Conservation (phyloP, 2,888 invertebrate genomes). For the Julus scandinavius region DNA sequence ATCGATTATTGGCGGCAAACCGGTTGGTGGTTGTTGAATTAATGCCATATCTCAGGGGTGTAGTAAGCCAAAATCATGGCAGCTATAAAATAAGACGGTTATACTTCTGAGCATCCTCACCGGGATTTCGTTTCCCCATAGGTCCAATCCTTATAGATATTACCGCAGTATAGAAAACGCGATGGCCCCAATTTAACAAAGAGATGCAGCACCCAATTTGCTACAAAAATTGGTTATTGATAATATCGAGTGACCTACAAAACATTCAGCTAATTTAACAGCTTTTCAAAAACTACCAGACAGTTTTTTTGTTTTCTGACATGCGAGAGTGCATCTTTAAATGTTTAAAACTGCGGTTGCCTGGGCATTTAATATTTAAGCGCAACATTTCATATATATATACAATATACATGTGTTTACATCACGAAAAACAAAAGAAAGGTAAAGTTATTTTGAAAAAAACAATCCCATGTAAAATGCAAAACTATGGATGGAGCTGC, state of each 20-base stretch:
- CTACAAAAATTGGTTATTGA: background rate
- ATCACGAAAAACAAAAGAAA: background rate
- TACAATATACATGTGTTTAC: background rate
- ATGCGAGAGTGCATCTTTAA: background rate
- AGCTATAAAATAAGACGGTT: slow-evolving; percentile 4
- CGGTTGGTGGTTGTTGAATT: slow-evolving; percentile 23
- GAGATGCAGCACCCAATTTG: background rate
- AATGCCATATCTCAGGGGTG: background rate
- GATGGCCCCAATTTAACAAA: background rate
- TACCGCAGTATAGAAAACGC: background rate
- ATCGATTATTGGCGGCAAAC: slow-evolving; percentile 2
- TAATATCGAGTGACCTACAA: background rate
- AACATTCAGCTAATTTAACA: background rate
- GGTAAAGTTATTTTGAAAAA: background rate
- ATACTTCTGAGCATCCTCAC: background rate
- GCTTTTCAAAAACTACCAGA: background rate
- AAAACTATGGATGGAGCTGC: background rate
- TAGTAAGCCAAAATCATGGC: slow-evolving; percentile 30
- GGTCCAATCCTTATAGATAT: slow-evolving; percentile 7
- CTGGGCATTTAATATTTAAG: background rate
- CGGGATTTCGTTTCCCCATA: background rate
- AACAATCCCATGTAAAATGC: background rate
- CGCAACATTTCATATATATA: background rate
- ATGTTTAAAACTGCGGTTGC: slow-evolving; percentile 1
- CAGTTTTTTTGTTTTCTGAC: background rate